Evolutionary conservation across 92 coral and sea anemone genomes (phyloP).

Genomic region (Zoanthus sociatus): DNA sequence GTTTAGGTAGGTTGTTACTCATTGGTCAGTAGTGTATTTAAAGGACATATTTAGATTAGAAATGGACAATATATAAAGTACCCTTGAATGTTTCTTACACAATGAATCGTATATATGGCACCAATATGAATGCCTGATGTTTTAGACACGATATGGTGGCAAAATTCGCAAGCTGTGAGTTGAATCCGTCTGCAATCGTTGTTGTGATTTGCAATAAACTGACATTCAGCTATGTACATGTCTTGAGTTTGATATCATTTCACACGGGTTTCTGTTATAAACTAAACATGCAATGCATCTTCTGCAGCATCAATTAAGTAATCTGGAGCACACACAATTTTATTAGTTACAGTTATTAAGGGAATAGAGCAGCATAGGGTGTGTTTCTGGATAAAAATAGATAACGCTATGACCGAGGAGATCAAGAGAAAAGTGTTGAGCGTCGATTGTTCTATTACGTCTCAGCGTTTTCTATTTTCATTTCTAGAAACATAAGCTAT

Average conservation of each 20-base stretch:
- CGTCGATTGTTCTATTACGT: too few relatives aligned
- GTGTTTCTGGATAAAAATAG: too few relatives aligned
- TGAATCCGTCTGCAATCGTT: neutral
- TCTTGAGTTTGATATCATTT: neutral
- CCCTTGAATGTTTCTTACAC: conserved; percentile 5
- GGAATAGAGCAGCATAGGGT: too few relatives aligned
- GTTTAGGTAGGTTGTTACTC: neutral
- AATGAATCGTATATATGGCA: conserved; percentile 14
- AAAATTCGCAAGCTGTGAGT: neutral
- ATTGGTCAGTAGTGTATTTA: neutral
- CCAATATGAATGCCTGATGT: neutral
- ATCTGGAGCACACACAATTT: too few relatives aligned
- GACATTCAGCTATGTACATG: conserved; percentile 10
- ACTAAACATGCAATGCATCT: too few relatives aligned
- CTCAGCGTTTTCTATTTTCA: too few relatives aligned
- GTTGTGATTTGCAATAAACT: conserved; percentile 44
- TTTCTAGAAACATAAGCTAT: too few relatives aligned
- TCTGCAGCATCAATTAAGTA: too few relatives aligned
- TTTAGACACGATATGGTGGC: neutral
- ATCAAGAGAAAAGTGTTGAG: too few relatives aligned
- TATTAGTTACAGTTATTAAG: too few relatives aligned
- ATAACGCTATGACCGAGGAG: too few relatives aligned
- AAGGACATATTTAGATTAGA: conserved; percentile 7
- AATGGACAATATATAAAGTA: neutral
- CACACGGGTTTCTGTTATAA: neutral